Conservation (phyloP, 2,888 invertebrate genomes). For the Amorpha juglandis region DNA sequence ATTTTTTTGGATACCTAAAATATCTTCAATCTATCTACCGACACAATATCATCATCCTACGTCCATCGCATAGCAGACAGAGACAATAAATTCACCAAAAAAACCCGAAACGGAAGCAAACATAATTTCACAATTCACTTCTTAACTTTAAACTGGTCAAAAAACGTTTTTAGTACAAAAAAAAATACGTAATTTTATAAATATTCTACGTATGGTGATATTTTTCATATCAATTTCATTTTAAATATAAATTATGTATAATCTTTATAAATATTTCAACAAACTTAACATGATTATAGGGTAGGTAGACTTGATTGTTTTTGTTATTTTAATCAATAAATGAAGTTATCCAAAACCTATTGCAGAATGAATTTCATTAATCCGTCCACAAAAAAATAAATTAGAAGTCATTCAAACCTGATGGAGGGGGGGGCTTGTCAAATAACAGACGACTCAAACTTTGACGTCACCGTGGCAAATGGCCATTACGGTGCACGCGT, state of each 20-base stretch:
- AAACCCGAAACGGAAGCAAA: background rate
- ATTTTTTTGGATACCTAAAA: background rate
- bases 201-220: background rate
- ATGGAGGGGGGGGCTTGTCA: no score
- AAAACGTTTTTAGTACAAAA: background rate
- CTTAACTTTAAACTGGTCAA: constrained; percentile 12
- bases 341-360: no score
- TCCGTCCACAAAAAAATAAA: no score
- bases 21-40: background rate
- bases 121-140: background rate
- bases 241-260: background rate
- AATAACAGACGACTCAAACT: no score
- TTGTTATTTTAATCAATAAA: no score
- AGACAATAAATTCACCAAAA: background rate
- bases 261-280: no score
- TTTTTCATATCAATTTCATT: constrained; percentile 20
- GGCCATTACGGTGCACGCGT: no score
- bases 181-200: constrained; percentile 15
- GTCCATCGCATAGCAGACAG: background rate
- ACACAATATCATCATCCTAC: background rate
- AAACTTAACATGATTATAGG: no score
- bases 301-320: no score
- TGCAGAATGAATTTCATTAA: no score
- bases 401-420: no score
- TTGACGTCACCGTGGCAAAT: no score